phyloP scores from a whole-genome alignment of 23 tunicate species.

The Ciona savignyi region DNA sequence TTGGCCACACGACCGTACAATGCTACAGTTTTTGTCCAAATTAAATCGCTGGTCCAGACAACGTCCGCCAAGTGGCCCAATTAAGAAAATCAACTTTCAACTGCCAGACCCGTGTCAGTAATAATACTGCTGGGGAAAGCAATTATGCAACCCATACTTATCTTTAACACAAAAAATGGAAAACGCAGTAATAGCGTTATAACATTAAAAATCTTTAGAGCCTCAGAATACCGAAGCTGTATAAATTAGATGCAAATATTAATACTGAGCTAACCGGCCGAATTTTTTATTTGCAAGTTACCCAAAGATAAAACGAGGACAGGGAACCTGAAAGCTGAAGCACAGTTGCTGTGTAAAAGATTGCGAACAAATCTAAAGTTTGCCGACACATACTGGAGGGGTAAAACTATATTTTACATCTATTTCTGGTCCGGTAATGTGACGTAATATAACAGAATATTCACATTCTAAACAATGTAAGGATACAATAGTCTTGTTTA shows the following conservation, averaged over 20 bases:
- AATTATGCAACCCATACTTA: neutral
- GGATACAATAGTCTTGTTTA: neutral
- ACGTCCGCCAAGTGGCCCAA: no score
- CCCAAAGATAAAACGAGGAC: slow-evolving; percentile 4
- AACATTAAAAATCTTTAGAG: neutral
- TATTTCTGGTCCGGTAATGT: neutral
- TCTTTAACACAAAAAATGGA: neutral
- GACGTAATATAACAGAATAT: neutral
- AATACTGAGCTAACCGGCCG: no score
- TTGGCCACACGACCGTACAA: no score
- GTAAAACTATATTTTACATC: neutral
- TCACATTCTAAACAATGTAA: neutral
- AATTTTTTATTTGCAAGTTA: slow-evolving; percentile 24
- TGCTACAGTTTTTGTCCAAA: no score
- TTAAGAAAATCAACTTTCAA: no score
- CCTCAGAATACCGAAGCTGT: no score
- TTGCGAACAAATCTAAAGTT: slow-evolving; percentile 13
- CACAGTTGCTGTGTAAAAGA: slow-evolving; percentile 7
- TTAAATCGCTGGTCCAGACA: no score
- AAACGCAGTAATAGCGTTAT: neutral
- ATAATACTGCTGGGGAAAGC: no score
- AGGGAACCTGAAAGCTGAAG: neutral
- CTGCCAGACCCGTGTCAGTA: no score
- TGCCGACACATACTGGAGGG: slow-evolving; percentile 19
- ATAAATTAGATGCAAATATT: no score